These are phyloP conservation scores for Siniperca undulata DNA, from an alignment of 2,797 vertebrate genomes.

Conservation along the genomic window DNA sequence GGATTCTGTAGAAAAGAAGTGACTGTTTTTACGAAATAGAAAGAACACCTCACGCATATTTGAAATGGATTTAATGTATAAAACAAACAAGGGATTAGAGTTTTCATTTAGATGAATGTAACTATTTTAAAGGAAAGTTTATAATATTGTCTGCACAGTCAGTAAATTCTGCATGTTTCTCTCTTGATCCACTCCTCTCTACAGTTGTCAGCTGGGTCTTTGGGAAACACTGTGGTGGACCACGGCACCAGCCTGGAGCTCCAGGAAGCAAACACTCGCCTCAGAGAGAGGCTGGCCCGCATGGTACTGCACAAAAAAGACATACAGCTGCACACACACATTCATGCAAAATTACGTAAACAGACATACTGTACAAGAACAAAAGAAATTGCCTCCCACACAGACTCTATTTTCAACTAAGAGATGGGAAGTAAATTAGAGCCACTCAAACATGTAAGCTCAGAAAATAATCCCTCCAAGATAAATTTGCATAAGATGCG, in stretches of 20 bases:
- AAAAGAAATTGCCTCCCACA: slow-evolving; percentile 61
- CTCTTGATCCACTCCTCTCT: slow-evolving; percentile 2
- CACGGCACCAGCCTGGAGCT: slow-evolving; percentile 79
- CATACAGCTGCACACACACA: slow-evolving; percentile 20
- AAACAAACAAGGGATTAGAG: neutral
- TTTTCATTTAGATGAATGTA: neutral
- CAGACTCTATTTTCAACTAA: slow-evolving; percentile 51
- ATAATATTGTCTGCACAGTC: neutral
- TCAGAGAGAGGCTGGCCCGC: slow-evolving; percentile 89
- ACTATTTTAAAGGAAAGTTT: neutral
- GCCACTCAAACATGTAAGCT: slow-evolving; percentile 35
- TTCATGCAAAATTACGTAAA: slow-evolving; percentile 36
- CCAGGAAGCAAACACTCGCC: slow-evolving; percentile 87
- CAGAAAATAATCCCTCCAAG: slow-evolving; percentile 56
- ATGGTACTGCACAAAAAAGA: slow-evolving; percentile 79
- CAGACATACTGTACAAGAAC: slow-evolving; percentile 39
- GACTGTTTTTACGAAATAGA: neutral
- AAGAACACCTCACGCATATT: neutral
- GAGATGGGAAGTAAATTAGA: slow-evolving; percentile 51
- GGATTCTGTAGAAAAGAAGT: neutral
- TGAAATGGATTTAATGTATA: neutral
- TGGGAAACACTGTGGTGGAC: slow-evolving; percentile 68
- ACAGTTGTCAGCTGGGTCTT: slow-evolving; percentile 48
- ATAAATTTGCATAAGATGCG: slow-evolving; percentile 39
- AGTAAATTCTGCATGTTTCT: neutral